Evolutionary conservation across 2,113 vertebrate species (phyloP).

Genomic region (Hyperopisus bebe): DNA sequence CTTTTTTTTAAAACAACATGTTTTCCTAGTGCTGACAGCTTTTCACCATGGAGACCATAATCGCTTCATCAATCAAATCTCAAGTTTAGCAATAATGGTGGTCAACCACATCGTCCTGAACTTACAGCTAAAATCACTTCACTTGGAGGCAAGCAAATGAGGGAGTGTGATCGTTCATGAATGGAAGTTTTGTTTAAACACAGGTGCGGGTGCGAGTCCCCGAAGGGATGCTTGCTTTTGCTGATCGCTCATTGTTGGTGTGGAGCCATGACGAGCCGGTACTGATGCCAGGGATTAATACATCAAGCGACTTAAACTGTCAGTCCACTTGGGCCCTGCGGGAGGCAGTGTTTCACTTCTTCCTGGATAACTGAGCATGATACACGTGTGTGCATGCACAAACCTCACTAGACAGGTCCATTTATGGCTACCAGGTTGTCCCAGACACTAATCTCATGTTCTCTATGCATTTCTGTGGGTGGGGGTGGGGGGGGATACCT

Average conservation of each 20-base stretch:
- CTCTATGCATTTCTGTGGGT: background rate
- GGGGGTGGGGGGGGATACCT: constrained; percentile 58
- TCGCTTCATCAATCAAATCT: background rate
- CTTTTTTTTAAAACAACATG: too few relatives aligned
- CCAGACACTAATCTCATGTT: background rate
- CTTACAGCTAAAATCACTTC: background rate
- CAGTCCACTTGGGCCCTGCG: background rate
- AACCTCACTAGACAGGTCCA: background rate
- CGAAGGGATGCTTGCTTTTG: background rate
- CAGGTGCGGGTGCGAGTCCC: background rate
- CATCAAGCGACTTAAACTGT: background rate
- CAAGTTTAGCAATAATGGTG: background rate
- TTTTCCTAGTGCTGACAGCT: background rate
- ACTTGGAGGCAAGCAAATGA: background rate
- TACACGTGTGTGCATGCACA: background rate
- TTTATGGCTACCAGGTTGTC: background rate
- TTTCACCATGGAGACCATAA: background rate
- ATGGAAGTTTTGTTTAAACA: background rate
- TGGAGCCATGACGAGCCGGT: background rate
- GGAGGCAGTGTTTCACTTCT: background rate
- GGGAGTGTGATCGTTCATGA: background rate
- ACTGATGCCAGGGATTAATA: background rate
- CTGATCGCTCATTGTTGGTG: background rate
- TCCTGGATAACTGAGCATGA: background rate
- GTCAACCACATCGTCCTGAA: background rate